phyloP scores from a whole-genome alignment of 2,888 invertebrate species.

The Apotomis capreana region DNA sequence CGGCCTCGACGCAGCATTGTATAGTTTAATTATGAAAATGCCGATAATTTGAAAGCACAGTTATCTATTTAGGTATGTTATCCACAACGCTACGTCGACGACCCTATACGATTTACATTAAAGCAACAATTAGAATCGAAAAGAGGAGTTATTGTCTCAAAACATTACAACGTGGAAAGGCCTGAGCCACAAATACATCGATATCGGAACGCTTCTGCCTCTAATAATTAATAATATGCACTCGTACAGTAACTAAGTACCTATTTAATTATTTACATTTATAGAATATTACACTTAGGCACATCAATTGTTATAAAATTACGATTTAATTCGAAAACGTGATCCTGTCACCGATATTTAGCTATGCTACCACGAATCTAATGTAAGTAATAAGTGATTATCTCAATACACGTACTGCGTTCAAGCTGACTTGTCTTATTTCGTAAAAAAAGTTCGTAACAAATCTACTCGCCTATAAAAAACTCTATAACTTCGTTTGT shows the following conservation, averaged over 20 bases:
- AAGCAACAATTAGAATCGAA: conserved; percentile 47
- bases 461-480: background rate
- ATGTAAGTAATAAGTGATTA: conserved; percentile 59
- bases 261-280: conserved; percentile 70
- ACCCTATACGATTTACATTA: conserved; percentile 31
- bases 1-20: conserved; percentile 27
- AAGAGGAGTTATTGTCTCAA: conserved; percentile 68
- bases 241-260: conserved; percentile 47
- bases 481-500: too few species aligned
- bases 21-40: conserved; percentile 24
- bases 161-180: conserved; percentile 57
- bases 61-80: conserved; percentile 22
- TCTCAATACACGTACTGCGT: conserved; percentile 28
- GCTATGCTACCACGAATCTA: conserved; percentile 73
- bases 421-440: conserved; percentile 22
- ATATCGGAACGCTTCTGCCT: conserved; percentile 37
- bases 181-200: conserved; percentile 53
- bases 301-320: conserved; percentile 84
- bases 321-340: conserved; percentile 79
- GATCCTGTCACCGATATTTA: conserved; percentile 71
- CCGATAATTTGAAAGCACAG: conserved; percentile 34
- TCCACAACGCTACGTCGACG: conserved; percentile 29
- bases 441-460: background rate
- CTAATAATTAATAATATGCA: conserved; percentile 33
- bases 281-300: conserved; percentile 83